Evolutionary conservation across 1,140 invertebrate species (phyloP).

Genomic region (Melipona quadrifasciata): DNA sequence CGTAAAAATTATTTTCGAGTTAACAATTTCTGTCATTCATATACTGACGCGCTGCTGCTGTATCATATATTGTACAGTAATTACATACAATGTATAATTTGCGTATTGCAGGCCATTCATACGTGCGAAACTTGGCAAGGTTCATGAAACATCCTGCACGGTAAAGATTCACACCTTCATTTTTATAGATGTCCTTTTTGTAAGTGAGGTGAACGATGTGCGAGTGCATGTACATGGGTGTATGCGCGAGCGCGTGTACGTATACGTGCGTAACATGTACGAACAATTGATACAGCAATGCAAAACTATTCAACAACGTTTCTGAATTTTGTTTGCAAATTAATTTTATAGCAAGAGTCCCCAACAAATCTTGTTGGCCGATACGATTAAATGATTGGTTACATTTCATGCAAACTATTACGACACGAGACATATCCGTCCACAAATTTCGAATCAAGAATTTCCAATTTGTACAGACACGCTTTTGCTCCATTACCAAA

Average conservation of each 20-base stretch:
- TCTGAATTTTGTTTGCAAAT: neutral
- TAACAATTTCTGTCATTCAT: neutral
- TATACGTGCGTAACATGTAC: neutral
- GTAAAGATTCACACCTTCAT: constrained; percentile 84
- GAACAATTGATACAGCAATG: neutral
- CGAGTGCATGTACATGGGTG: neutral
- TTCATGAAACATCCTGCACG: constrained; percentile 98
- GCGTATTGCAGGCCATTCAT: constrained; percentile 88
- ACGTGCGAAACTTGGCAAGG: constrained; percentile 95
- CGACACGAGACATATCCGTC: neutral
- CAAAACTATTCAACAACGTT: neutral
- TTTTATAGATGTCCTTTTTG: constrained; percentile 21
- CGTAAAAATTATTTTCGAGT: neutral
- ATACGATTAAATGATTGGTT: neutral
- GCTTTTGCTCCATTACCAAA: constrained; percentile 5
- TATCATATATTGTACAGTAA: neutral
- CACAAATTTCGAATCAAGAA: neutral
- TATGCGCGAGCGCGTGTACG: no score
- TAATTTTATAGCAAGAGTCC: neutral
- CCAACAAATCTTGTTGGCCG: neutral
- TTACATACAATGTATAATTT: constrained; percentile 3
- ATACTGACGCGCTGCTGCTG: no score
- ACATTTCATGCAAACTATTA: neutral
- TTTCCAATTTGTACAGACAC: constrained; percentile 17
- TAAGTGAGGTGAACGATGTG: neutral